These are phyloP conservation scores for Lasioglossum morio DNA, from an alignment of 2,888 invertebrate species.

Conservation along the genomic window DNA sequence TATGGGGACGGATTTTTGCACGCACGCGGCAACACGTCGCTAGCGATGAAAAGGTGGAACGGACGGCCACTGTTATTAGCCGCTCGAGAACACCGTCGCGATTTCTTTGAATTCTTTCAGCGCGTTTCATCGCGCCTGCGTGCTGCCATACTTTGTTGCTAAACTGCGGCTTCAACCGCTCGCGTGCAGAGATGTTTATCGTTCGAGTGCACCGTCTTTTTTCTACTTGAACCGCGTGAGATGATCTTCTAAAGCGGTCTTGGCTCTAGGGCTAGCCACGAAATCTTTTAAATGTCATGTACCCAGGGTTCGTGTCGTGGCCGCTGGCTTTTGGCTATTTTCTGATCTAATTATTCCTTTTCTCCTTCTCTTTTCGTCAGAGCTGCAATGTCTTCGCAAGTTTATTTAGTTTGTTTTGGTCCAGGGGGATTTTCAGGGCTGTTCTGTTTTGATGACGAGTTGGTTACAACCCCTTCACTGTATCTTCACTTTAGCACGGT, in stretches of 20 bases:
- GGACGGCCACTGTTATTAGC: conserved; percentile 62
- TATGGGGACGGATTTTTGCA: conserved; percentile 54
- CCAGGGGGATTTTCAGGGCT: not conserved
- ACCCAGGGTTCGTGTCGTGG: not conserved
- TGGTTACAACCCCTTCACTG: not conserved
- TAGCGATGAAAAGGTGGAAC: conserved; percentile 63
- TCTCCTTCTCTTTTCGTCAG: not conserved
- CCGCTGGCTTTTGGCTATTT: not conserved
- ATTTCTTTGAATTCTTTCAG: conserved; percentile 31
- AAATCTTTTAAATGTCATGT: not conserved
- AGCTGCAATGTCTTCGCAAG: not conserved
- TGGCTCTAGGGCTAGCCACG: not conserved
- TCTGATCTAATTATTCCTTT: not conserved
- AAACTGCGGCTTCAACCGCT: not conserved
- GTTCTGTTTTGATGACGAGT: not conserved
- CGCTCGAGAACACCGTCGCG: conserved; percentile 35
- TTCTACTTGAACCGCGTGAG: not conserved
- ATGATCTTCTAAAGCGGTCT: not conserved
- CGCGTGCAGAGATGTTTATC: not conserved
- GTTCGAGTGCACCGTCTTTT: not conserved
- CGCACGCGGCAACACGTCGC: conserved; percentile 55
- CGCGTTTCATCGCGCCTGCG: conserved; percentile 18
- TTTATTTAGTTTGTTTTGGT: not conserved
- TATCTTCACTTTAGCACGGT: not conserved
- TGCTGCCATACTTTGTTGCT: not conserved